Conservation (phyloP, 2,888 invertebrate genomes). For the Elgonia sp. region DNA sequence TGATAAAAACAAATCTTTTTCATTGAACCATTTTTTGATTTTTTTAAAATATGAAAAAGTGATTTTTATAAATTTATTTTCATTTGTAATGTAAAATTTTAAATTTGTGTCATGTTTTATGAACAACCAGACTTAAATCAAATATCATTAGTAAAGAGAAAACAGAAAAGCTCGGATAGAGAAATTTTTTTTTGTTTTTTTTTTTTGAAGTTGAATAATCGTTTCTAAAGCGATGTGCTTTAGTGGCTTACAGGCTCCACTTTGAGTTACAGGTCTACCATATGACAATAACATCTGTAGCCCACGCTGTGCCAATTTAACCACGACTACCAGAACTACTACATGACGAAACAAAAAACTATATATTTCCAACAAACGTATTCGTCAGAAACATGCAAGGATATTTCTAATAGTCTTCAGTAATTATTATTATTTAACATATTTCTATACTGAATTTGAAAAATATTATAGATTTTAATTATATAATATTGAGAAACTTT, state of each 20-base stretch:
- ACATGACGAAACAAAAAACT: conserved; percentile 53
- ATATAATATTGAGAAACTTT: too few species aligned
- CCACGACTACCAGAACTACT: conserved; percentile 64
- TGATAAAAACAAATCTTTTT: too few species aligned
- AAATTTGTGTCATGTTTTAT: too few species aligned
- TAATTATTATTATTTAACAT: too few species aligned
- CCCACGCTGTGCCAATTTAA: conserved; percentile 79
- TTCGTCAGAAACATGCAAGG: neutral
- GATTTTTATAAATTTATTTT: too few species aligned
- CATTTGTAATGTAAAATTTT: too few species aligned
- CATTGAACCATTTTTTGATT: too few species aligned
- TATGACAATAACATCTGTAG: conserved; percentile 86
- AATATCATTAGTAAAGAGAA: neutral
- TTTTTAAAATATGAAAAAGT: too few species aligned
- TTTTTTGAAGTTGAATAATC: conserved; percentile 54
- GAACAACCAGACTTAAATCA: neutral
- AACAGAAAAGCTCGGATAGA: too few species aligned
- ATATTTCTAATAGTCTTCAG: neutral
- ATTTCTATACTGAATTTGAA: too few species aligned
- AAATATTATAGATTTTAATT: too few species aligned
- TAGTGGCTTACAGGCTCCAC: conserved; percentile 78
- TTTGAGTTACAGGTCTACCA: conserved; percentile 82
- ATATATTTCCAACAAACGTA: conserved; percentile 44
- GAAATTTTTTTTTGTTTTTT: neutral
- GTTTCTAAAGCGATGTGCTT: conserved; percentile 68